Evolutionary conservation across 2,797 vertebrate species (phyloP), one percentile per base, ranked within the genome.

Genomic region (Rousettus madagascariensis): DNA sequence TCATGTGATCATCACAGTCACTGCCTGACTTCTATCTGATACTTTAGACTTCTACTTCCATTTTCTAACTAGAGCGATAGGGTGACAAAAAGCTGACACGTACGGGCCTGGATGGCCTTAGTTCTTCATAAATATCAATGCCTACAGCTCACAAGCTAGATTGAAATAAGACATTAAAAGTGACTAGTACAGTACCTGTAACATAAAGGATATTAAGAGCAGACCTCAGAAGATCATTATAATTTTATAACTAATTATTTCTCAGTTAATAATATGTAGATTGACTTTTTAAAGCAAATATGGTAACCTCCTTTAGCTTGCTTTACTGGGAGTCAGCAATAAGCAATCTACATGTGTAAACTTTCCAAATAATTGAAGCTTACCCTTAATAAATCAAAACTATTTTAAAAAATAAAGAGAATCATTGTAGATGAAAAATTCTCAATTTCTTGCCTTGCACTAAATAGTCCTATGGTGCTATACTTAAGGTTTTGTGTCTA

Each of bases 311-410:
- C 78, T 6, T 59, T 68, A 90, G 30, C 38, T 63, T 49, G 17
- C 51, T 53, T 65, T 51, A 59, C 8, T 57, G 28, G 41, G 36
- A 95, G 80, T 63, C 61, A 91, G 53, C n/a, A 95, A 46, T 17
- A 88, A 91, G 38, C 38, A 49, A 74, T 41, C 8, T 28, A 87
- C 78, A 77, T 71, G 72, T 17, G 30, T 16, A 68, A 91, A 57
- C 71, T 86, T 94, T 79, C 59, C 72, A 94, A 91, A 61, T 55
- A 86, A 92, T 5, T 61, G 71, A 95, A 79, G 66, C 28, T 68
- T 82, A 91, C 8, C 26, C 16, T 49, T 74, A 65, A 86, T 63
- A 86, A 93, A 74, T 41, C 36, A 65, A 38, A 72, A 92, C n/a
- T 61, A 92, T 75, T 91, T 87, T 38, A 16, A 77, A 84, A 79